These are phyloP conservation scores for Clepsis dumicolana DNA, from an alignment of 2,888 invertebrate genomes.

Conservation along the genomic window DNA sequence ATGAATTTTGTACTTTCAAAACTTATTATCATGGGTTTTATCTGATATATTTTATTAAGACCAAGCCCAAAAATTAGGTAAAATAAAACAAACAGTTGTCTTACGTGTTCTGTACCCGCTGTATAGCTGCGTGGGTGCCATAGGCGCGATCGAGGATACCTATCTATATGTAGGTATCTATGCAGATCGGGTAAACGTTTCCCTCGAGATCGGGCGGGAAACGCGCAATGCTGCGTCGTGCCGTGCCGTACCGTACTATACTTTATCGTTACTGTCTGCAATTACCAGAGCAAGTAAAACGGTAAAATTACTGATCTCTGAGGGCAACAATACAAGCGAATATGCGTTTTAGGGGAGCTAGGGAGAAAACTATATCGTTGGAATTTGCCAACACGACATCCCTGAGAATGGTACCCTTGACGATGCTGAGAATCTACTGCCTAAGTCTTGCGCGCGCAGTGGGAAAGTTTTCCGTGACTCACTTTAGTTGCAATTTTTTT, in stretches of 20 bases:
- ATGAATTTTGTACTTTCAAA: no score
- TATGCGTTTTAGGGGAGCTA: not conserved
- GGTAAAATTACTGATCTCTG: not conserved
- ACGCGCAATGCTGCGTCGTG: not conserved
- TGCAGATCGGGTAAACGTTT: constrained; percentile 1
- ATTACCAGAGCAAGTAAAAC: constrained; percentile 5
- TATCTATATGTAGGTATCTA: constrained; percentile 3
- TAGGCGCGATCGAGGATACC: constrained; percentile 13
- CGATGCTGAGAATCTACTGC: not conserved
- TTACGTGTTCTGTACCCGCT: not conserved
- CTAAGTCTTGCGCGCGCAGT: not conserved
- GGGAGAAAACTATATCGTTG: constrained; percentile 3
- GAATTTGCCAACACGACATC: not conserved
- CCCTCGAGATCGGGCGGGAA: constrained; percentile 1
- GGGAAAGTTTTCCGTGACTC: not conserved
- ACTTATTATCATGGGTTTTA: no score
- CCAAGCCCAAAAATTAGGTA: not conserved
- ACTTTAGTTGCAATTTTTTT: not conserved
- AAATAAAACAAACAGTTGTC: not conserved
- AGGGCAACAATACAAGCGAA: constrained; percentile 2
- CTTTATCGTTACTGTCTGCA: constrained; percentile 3
- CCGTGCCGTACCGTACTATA: not conserved
- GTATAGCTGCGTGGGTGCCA: not conserved
- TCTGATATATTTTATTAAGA: no score
- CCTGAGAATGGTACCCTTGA: not conserved